phyloP scores from a whole-genome alignment of 2,888 invertebrate species.

The Ashinkailepas kermadecensis region DNA sequence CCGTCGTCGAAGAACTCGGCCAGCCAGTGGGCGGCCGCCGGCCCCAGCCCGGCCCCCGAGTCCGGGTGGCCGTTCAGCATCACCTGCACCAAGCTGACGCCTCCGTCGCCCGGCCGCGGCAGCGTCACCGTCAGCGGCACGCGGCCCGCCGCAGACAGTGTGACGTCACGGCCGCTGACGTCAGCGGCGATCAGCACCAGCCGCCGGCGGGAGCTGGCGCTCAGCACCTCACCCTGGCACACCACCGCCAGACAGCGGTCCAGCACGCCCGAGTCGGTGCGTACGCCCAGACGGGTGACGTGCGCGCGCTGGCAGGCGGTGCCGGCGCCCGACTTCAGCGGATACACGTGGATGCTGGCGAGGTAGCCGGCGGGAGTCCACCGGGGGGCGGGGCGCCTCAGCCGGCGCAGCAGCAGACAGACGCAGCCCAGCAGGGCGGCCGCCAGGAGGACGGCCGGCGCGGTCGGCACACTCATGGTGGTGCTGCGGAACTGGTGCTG shows the following conservation, averaged over 20 bases:
- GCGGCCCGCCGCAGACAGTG: neutral
- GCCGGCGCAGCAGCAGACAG: neutral
- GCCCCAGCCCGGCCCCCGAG: neutral
- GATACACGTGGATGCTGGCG: neutral
- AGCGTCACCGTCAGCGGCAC: neutral
- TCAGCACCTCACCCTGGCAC: neutral
- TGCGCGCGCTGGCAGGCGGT: neutral
- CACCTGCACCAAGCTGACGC: neutral
- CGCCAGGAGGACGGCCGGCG: neutral
- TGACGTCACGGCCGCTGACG: neutral
- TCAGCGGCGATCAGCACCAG: neutral
- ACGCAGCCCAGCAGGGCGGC: neutral
- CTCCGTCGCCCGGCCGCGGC: neutral
- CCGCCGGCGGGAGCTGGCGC: neutral
- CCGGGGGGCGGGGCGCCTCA: neutral
- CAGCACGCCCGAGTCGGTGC: neutral
- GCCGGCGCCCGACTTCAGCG: constrained; percentile 2
- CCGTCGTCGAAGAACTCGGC: neutral
- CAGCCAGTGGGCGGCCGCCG: neutral
- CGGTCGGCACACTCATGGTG: neutral
- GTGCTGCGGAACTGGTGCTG: too few relatives aligned
- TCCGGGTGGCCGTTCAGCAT: neutral
- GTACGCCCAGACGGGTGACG: neutral
- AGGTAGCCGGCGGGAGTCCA: neutral
- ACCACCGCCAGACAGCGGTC: constrained; percentile 5